Base-by-base conservation (phyloP, 2,797 vertebrate species). In the Geotria australis region DNA sequence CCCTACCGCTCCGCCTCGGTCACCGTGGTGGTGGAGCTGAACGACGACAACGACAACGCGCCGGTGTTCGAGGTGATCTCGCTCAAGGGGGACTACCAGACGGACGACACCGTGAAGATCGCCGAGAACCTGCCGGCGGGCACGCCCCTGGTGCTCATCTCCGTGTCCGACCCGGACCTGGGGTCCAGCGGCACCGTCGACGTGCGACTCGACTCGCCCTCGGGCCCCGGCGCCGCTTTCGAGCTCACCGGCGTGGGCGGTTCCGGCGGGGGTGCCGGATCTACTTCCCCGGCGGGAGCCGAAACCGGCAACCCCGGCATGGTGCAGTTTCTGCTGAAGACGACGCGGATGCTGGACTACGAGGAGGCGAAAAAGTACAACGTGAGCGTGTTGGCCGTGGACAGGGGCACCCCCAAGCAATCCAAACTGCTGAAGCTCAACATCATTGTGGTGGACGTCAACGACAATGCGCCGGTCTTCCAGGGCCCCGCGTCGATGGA, bases 261-360 rank as follows among this genome's bases (percentile, higher is more conserved):
- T 4, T 38, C 24, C 38, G 24, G 24, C 5, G 24, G 24, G 24
- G 24, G 24, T 24, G 24, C 24, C 5, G 24, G 24, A 38, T 38
- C 24, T 24, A 38, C 24, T 38, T 38, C 24, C 24, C 38, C 24
- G 24, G 5, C 5, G 5, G 24, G 24, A 38, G 24, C 24, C 38
- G 24, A 38, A 24, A 24, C 38, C 4, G 24, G 4, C 24, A 38
- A 24, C 24, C 24, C 24, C 24, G 38, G 38, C 24, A 38, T 38
- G 24, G 82, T 89, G 6, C 88, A 99, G 59, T 94, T 82, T 64
- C 67, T 99, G 48, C 68, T 99, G 57, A 89, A 99, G 71, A 99
- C 85, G 55, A 81, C 79, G 2, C 77, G 78, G 59, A 61, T 67
- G 3, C 66, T 99, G 73, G 91, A 99, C 70, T 95, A 82, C 58